These are phyloP conservation scores for Kryptopterus vitreolus DNA, from an alignment of 2,797 vertebrate genomes.

Conservation along the genomic window DNA sequence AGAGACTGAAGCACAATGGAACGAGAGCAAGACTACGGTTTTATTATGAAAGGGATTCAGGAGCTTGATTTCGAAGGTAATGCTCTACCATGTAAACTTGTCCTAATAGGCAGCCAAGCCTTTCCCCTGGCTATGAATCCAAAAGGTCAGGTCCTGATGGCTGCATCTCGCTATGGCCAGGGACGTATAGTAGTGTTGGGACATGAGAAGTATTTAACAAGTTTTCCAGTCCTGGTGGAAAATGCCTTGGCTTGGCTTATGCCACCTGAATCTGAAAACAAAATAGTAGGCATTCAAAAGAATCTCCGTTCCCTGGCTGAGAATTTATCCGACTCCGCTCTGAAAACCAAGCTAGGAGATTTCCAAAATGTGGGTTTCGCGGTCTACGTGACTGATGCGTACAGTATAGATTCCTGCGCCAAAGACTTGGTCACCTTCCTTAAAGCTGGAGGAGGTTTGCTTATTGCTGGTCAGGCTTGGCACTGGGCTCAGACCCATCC, in stretches of 20 bases:
- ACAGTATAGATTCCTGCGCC: slow-evolving; percentile 55
- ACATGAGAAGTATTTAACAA: slow-evolving; percentile 73
- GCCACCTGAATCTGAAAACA: slow-evolving; percentile 53
- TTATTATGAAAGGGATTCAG: slow-evolving; percentile 69
- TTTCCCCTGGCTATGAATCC: slow-evolving; percentile 75
- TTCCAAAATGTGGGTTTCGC: slow-evolving; percentile 50
- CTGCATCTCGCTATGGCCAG: slow-evolving; percentile 76
- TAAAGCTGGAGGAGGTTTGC: slow-evolving; percentile 83
- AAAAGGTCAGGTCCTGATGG: slow-evolving; percentile 77
- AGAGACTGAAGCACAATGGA: slow-evolving; percentile 33
- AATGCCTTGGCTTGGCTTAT: slow-evolving; percentile 79
- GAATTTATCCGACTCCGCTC: slow-evolving; percentile 59
- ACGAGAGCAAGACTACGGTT: slow-evolving; percentile 30
- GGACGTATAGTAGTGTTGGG: slow-evolving; percentile 78
- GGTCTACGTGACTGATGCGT: slow-evolving; percentile 76
- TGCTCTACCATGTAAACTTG: slow-evolving; percentile 68
- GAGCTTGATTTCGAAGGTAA: slow-evolving; percentile 64
- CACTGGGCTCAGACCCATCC: slow-evolving; percentile 71
- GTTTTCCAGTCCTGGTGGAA: slow-evolving; percentile 69
- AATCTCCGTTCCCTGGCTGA: slow-evolving; percentile 51
- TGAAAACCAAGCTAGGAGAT: slow-evolving; percentile 57
- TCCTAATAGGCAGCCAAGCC: slow-evolving; percentile 74
- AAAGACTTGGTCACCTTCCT: slow-evolving; percentile 73
- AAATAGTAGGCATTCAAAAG: slow-evolving; percentile 62
- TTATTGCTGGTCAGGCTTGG: slow-evolving; percentile 86